These are phyloP conservation scores for Corvus moneduloides DNA, from an alignment of 2,113 vertebrate species.

Conservation along the genomic window DNA sequence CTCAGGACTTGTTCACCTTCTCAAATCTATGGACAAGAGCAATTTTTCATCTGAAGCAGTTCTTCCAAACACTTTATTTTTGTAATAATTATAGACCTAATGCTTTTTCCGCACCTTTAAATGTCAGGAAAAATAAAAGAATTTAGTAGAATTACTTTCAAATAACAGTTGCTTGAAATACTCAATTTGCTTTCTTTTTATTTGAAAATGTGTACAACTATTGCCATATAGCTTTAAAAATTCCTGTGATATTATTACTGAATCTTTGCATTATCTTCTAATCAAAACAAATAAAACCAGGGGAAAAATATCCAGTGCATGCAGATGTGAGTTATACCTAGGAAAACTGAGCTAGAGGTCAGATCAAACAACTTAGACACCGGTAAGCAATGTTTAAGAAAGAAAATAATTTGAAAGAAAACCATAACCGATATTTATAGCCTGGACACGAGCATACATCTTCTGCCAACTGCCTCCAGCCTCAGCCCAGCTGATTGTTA, in stretches of 20 bases:
- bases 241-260: neutral
- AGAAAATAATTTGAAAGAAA: neutral
- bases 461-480: neutral
- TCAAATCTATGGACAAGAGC: neutral
- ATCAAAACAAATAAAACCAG: neutral
- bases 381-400: neutral
- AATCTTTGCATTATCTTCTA: neutral
- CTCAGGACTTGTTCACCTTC: neutral
- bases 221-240: neutral
- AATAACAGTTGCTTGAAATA: neutral
- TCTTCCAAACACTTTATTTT: neutral
- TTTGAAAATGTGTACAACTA: neutral
- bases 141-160: neutral
- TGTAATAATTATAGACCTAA: neutral
- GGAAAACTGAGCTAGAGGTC: neutral
- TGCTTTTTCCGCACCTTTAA: neutral
- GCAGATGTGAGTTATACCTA: neutral
- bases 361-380: neutral
- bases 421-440: neutral
- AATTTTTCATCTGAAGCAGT: neutral
- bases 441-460: neutral
- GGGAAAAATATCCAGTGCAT: neutral
- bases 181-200: neutral
- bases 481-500: neutral
- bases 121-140: neutral